Evolutionary conservation across 2,797 vertebrate genomes (phyloP), one percentile per base, ranked within the genome.

Genomic region (Enteromius paludinosus): DNA sequence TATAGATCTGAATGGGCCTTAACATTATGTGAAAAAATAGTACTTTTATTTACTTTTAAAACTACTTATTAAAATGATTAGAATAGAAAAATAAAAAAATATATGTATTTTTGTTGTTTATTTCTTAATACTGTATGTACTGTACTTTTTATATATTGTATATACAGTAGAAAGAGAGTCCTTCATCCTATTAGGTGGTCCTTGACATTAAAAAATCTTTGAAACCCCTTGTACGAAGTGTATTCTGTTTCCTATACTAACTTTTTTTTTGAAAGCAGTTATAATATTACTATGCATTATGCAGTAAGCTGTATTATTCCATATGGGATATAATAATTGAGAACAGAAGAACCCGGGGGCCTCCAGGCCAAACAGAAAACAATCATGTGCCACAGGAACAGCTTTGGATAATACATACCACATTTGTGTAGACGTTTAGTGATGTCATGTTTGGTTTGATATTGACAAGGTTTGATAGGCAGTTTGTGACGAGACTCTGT

Each of bases 401-500:
- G 56, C 74, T 77, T 62, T 61, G 30, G 56, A 77, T 77, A 62
- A 77, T 43, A 1, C 23, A 25, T n/a, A 43, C 56, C 74, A 77
- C 74, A 77, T 61, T 77, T 12, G 15, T 45, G 33, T 47, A 59
- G 38, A 71, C 35, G 5, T 47, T 3, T 62, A 28, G 23, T 45
- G 43, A 80, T 59, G 17, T 80, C 52, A 69, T 20, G 52, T 68
- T 30, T 59, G 23, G 17, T 69, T 54, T 41, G 52, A 56, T 41
- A 69, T 43, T 68, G 15, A 54, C n/a, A 25, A 68, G 15, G 18
- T 79, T 54, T 54, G 77, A 68, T 78, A 28, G 72, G 72, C 52
- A 59, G 33, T 25, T 56, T 41, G 33, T 41, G 33, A 56, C 52
- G 6, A 38, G 47, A 35, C 47, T 4, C 5, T 4, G 12, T 25